Evolutionary conservation across 2,797 vertebrate genomes (phyloP), one percentile per base, ranked within the genome.

Genomic region (Hapalemur alaotrensis): DNA sequence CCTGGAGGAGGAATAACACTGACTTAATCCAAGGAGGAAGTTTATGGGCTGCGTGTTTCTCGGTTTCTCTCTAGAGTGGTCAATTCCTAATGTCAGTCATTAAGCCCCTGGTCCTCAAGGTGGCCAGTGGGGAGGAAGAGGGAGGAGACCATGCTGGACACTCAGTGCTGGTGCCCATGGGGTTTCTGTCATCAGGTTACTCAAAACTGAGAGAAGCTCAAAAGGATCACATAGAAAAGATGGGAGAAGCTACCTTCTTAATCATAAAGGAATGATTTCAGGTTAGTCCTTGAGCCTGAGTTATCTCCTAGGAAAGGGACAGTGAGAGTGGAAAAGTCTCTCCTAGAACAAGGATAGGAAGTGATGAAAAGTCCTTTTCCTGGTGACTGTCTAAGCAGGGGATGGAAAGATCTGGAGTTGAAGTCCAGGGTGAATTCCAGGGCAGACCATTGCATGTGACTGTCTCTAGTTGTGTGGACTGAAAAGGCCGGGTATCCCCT

Each of bases 1-100:
- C 91, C 69, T 89, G 89, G 67, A 28, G 78, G 6, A 96, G n/a
- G 65, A 78, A 95, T 4, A 90, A 76, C 88, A 88, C 14, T 95
- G 59, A 67, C 48, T 76, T 65, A 81, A 92, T 79, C 73, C 96
- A 97, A 84, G 50, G 57, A 88, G 12, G 73, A 70, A 72, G 32
- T 79, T 1, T 35, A 23, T 22, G 38, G 32, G 12, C 78, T 67
- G 15, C 43, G 0, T 35, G 18, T 61, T 63, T 61, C n/a, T 82
- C 80, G 8, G n/a, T 78, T 96, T 79, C 38, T 11, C 32, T 22
- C 28, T 9, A 20, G 61, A 78, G 22, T 28, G 38, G 20, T 67
- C n/a, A 1, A 4, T 83, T 54, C 13, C n/a, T 15, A n/a, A 59
- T 12, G 3, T 52, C 18, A 25, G 13, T 81, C 59, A 7, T 59